phyloP scores from a whole-genome alignment of 2,113 vertebrate species.

The Chamaetylas fuelleborni region DNA sequence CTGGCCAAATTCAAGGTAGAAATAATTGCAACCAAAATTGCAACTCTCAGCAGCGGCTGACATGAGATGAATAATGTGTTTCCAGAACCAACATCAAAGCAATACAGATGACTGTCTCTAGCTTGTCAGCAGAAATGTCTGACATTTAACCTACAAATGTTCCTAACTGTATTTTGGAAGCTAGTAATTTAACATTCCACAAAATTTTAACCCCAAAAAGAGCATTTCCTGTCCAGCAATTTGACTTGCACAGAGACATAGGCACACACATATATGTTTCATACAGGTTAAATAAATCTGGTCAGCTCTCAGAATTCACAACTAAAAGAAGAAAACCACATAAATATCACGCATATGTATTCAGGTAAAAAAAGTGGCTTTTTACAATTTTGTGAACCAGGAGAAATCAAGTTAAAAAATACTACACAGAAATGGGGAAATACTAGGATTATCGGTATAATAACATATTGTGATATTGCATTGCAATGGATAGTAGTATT shows the following conservation, averaged over 20 bases:
- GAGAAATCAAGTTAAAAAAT: conserved; percentile 32
- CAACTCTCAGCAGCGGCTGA: conserved; percentile 16
- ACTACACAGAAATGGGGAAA: conserved; percentile 23
- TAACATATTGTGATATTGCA: not conserved
- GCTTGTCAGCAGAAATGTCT: conserved; percentile 13
- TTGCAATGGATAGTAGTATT: not conserved
- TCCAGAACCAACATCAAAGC: conserved; percentile 37
- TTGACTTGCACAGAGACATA: not conserved
- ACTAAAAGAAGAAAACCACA: not conserved
- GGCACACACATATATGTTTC: not conserved
- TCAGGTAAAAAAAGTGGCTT: not conserved
- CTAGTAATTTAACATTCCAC: not conserved
- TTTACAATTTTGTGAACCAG: not conserved
- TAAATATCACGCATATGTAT: not conserved
- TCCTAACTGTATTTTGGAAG: not conserved
- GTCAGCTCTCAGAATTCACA: not conserved
- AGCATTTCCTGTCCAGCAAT: not conserved
- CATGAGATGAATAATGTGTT: conserved; percentile 55
- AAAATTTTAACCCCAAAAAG: not conserved
- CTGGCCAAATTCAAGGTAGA: conserved; percentile 56
- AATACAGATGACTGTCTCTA: conserved; percentile 21
- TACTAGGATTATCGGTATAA: not conserved
- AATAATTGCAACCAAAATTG: conserved; percentile 59
- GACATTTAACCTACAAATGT: not conserved
- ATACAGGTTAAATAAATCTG: not conserved